Evolutionary conservation across 2,797 vertebrate genomes (phyloP), one percentile per base, ranked within the genome.

Genomic region (Ambastaia sidthimunki): DNA sequence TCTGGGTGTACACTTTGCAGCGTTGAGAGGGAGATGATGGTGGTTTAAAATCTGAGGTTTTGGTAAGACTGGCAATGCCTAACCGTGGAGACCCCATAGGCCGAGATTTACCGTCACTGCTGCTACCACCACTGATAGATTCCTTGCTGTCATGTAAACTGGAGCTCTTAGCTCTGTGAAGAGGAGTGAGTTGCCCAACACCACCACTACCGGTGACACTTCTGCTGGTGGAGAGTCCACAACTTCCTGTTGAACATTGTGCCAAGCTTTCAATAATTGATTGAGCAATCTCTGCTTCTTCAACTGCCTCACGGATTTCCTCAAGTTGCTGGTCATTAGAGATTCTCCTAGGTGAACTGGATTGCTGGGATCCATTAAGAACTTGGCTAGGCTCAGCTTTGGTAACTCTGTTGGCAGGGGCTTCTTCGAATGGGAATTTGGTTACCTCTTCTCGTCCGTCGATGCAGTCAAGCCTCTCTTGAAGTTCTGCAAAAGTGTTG

Each of bases 401-500:
- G 82, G 88, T 84, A 83, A 87, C 87, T 87, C 91, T 95, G 81
- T 90, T 91, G 0, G 88, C 85, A 68, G 95, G 92, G 83, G 94
- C 83, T 90, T 99, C 97, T 87, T 98, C 96, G 82, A 98, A 98
- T 3, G 95, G 96, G 75, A 98, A 99, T 62, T 87, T 93, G 55
- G 91, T 89, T 0, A 95, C 95, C 91, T 97, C 98, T 83, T 99
- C 98, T 1, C 98, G 98, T 86, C 98, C 97, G 1, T 99, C 98
- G 3, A 99, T 99, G 88, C 98, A 99, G 80, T 95, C 98, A 76
- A 99, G 90, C 81, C 98, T 91, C 88, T 99, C 98, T 83, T 99
- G 98, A 80, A 99, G 95, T 90, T 99, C 98, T 0, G 98, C 98
- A 73, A 99, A 99, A 0, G 98, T 99, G 92, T 98, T 98, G 85